Base-by-base conservation (phyloP, 2,797 vertebrate genomes). In the Prionace glauca region DNA sequence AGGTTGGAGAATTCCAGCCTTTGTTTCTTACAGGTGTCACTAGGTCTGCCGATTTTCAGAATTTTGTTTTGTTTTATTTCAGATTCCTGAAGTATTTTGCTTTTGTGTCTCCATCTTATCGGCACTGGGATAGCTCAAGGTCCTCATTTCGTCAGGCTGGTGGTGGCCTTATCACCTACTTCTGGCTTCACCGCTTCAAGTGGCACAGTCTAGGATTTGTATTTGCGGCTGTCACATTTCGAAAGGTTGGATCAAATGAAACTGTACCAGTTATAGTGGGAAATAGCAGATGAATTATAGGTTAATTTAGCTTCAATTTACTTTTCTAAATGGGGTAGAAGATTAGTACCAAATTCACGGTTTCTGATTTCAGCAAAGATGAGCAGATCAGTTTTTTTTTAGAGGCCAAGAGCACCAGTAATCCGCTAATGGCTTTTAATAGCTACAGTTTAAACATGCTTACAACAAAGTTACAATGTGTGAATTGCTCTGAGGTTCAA, bases 301-400 rank as follows among this genome's bases (percentile, higher is more conserved):
- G 45, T 95, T 41, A 93, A 93, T 93, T 71, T 71, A 69, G 91
- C 91, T 93, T 69, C 91, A n/a, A 93, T 77, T 95, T 95, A 45
- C 41, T 56, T 8, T 71, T 56, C 16, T 29, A 74, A 95, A 29
- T 74, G 41, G 71, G 41, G 41, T 56, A 56, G 69, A 56, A 50
- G 67, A 94, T 94, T 72, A 71, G 18, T 77, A 95, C 71, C 26
- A 12, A 72, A 95, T 77, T 95, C 71, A 77, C 26, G 26, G 93
- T 95, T 95, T 91, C 50, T 77, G 36, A 95, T 56, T 95, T 95
- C 69, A 95, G 71, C 56, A 74, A 56, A 72, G 71, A 95, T 50
- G 71, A 24, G 71, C 5, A 29, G 71, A 92, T 92, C 65, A 69
- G 93, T 56, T 95, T 14, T 95, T 69, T 95, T 95, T 94, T 24